Base-by-base conservation (phyloP, 2,797 vertebrate species). In the Argyrosomus regius region DNA sequence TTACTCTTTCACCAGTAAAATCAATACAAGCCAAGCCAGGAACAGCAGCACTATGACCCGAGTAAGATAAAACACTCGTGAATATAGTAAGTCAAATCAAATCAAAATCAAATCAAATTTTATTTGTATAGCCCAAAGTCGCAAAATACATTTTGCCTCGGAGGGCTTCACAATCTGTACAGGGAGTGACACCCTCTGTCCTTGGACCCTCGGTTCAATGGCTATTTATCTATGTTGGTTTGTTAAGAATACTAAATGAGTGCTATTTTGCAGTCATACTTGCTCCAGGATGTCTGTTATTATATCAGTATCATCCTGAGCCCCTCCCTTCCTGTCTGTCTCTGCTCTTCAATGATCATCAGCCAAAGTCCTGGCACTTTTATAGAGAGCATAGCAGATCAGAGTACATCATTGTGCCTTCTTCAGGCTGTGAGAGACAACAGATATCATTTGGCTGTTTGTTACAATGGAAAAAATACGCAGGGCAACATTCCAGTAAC, bases 351-450 rank as follows among this genome's bases (percentile, higher is more conserved):
- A 59, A 6, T 48, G 65, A 67, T 83, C 72, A 81, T 86, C 85
- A 87, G 69, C 64, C 69, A 83, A 78, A 83, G 72, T 65, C 84
- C 58, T 85, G 89, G 85, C 85, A 70, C 64, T n/a, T 78, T 65
- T 73, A 73, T 17, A 88, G 82, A 88, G 72, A 80, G 85, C 78
- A 85, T 68, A 43, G 63, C 75, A 83, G 87, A 91, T 92, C 80
- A 81, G 65, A 86, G 75, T 14, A 48, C 60, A 64, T 78, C 56
- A 70, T 52, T 73, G 58, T 76, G 66, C 66, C 56, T 86, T 72
- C 68, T 72, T 78, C 73, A 75, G 68, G 39, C 77, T 81, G 65
- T 1, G 28, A 54, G 28, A 70, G 53, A 66, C 72, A 69, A 62
- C 62, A 75, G 65, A 52, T 77, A 80, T 76, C 76, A 57, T 87